A percentile compares a stretch with the other conserved stretches of the same genome.
Evolutionary conservation across 2,888 invertebrate species (phyloP).

Genomic region (Lagria hirta): DNA sequence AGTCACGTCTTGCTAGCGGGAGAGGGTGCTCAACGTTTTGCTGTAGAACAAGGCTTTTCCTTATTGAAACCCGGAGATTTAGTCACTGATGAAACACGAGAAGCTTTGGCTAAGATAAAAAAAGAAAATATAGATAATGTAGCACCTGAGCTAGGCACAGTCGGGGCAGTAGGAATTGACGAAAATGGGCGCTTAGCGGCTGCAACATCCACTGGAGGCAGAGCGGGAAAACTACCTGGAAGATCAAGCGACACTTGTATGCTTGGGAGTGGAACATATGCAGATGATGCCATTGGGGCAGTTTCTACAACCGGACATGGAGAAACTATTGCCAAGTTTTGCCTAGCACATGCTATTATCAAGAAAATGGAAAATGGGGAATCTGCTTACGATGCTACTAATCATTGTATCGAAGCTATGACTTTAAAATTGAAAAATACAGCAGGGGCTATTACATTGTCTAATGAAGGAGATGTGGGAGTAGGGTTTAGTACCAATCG

Average conservation of each 20-base stretch:
- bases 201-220: slow-evolving; percentile 84
- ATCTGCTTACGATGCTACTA: slow-evolving; percentile 65
- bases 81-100: slow-evolving; percentile 66
- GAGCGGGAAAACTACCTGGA: slow-evolving; percentile 76
- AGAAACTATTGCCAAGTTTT: slow-evolving; percentile 77
- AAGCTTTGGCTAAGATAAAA: slow-evolving; percentile 63
- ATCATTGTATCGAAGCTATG: slow-evolving; percentile 65
- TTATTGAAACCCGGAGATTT: slow-evolving; percentile 64
- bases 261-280: slow-evolving; percentile 74
- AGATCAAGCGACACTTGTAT: slow-evolving; percentile 77
- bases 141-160: slow-evolving; percentile 76
- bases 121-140: slow-evolving; percentile 53
- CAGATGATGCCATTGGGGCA: slow-evolving; percentile 70
- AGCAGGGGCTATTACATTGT: slow-evolving; percentile 72
- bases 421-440: slow-evolving; percentile 67
- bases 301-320: slow-evolving; percentile 86
- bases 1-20: slow-evolving; percentile 75
- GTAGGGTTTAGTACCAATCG: slow-evolving; percentile 67
- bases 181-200: slow-evolving; percentile 71
- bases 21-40: slow-evolving; percentile 73
- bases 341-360: slow-evolving; percentile 72
- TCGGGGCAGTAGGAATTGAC: slow-evolving; percentile 83
- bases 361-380: slow-evolving; percentile 63
- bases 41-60: slow-evolving; percentile 64
- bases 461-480: slow-evolving; percentile 66